Evolutionary conservation across 2,888 invertebrate genomes (phyloP).

Genomic region (Allacma fusca): DNA sequence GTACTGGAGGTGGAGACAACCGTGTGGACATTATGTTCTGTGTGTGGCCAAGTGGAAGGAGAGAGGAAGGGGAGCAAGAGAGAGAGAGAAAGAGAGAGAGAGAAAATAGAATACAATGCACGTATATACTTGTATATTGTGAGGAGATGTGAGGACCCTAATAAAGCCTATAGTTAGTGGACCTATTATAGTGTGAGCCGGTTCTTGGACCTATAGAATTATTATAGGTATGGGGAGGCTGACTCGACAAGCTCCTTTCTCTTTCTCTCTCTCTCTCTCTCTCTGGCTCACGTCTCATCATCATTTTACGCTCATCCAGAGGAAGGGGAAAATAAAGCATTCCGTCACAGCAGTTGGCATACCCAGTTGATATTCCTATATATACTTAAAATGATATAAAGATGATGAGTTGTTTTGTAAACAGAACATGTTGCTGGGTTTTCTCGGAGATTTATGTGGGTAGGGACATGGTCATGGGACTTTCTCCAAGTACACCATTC

Average conservation of each 20-base stretch:
- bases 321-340: conserved; percentile 5
- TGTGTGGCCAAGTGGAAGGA: too few relatives aligned
- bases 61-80: too few relatives aligned
- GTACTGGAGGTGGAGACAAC: too few relatives aligned
- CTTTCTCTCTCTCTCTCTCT: background rate
- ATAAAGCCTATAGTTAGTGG: too few relatives aligned
- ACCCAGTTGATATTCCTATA: background rate
- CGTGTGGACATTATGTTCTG: too few relatives aligned
- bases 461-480: conserved; percentile 3
- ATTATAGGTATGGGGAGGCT: too few relatives aligned
- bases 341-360: background rate
- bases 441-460: conserved; percentile 17
- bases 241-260: background rate
- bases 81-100: too few relatives aligned
- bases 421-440: conserved; percentile 25
- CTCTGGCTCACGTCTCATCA: conserved; percentile 33
- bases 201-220: too few relatives aligned
- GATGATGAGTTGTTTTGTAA: conserved; percentile 35
- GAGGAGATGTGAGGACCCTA: too few relatives aligned
- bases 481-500: background rate
- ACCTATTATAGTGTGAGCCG: too few relatives aligned
- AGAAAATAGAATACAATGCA: too few relatives aligned
- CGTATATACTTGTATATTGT: too few relatives aligned
- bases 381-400: background rate
- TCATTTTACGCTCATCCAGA: conserved; percentile 36